Evolutionary conservation across 1,140 invertebrate species (phyloP).

Genomic region (Eueides isabella): DNA sequence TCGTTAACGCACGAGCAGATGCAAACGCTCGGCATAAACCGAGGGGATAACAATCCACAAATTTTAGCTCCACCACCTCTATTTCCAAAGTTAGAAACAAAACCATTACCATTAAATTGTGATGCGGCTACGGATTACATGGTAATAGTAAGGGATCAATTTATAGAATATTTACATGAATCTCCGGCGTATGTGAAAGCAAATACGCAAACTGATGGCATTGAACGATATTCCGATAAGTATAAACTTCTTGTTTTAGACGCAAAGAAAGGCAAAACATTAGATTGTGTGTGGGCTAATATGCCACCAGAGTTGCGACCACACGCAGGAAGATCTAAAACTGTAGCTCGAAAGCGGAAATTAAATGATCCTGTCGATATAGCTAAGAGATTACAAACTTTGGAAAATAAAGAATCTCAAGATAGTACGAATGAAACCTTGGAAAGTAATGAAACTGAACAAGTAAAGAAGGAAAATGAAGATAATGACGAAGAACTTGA

Average conservation of each 20-base stretch:
- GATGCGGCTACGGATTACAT: constrained; percentile 80
- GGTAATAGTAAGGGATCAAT: constrained; percentile 79
- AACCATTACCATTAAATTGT: constrained; percentile 67
- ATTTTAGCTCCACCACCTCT: constrained; percentile 74
- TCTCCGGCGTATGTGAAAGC: constrained; percentile 75
- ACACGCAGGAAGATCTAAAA: constrained; percentile 49
- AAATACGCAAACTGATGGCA: constrained; percentile 65
- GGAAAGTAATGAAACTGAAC: constrained; percentile 58
- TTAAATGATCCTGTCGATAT: constrained; percentile 68
- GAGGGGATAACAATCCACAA: constrained; percentile 68
- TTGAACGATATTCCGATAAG: constrained; percentile 80
- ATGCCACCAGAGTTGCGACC: constrained; percentile 76
- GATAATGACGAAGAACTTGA: constrained; percentile 74
- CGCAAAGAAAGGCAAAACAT: constrained; percentile 65
- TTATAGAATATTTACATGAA: constrained; percentile 78
- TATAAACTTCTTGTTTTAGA: constrained; percentile 77
- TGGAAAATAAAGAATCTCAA: constrained; percentile 74
- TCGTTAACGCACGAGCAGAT: constrained; percentile 78
- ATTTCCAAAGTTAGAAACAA: constrained; percentile 78
- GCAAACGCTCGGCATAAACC: constrained; percentile 72
- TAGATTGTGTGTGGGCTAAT: constrained; percentile 72
- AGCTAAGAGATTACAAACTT: constrained; percentile 69
- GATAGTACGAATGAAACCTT: constrained; percentile 50
- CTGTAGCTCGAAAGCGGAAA: constrained; percentile 64
- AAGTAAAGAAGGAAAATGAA: constrained; percentile 63